Base-by-base conservation (phyloP, 1,140 invertebrate species). In the Branchinecta lindahli region DNA sequence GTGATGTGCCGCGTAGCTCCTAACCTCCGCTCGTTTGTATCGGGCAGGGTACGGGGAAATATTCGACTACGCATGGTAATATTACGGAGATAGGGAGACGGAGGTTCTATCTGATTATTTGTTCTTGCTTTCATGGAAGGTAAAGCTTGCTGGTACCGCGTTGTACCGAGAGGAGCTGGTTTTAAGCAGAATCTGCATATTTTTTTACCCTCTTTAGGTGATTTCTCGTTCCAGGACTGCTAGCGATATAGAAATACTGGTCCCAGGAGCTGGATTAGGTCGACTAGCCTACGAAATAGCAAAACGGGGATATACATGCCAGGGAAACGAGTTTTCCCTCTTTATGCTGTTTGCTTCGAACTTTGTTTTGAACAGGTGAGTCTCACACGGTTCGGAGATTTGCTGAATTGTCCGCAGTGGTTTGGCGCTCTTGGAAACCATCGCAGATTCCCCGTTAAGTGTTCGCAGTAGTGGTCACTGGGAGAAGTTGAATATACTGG, bases 311-410 rank as follows among this genome's bases (percentile, higher is more conserved):
- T 98, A 89, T 78, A 85, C 83, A 8, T 96, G 94, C 76, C 91
- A 98, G 81, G 96, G 95, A 72, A 99, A 98, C 78, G 96, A 99
- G 81, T 97, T 95, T 80, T 95, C 92, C 52, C 84, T 98, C 3
- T 97, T 95, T 77, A 98, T 99, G 96, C 80, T 98, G 2, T 91
- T 98, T 75, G 90, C 92, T 0, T 96, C 94, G 33, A 94, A 96
- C 80, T 98, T 95, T 81, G 87, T 98, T 67, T 81, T 98, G 15
- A 98, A 98, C 80, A 88, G 88, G 84, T 94, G 75, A 76, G 74
- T 33, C 2, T 73, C 69, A 20, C 45, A 69, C 46, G 72, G 8
- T 69, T 69, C 44, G 61, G 3, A 2, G 44, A 67, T 33, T 33
- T 33, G 33, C 33, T 5, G 5, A 33, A 33, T 5, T 33, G 5